phyloP scores from a whole-genome alignment of 2,113 vertebrate genomes.

The Vidua chalybeata region DNA sequence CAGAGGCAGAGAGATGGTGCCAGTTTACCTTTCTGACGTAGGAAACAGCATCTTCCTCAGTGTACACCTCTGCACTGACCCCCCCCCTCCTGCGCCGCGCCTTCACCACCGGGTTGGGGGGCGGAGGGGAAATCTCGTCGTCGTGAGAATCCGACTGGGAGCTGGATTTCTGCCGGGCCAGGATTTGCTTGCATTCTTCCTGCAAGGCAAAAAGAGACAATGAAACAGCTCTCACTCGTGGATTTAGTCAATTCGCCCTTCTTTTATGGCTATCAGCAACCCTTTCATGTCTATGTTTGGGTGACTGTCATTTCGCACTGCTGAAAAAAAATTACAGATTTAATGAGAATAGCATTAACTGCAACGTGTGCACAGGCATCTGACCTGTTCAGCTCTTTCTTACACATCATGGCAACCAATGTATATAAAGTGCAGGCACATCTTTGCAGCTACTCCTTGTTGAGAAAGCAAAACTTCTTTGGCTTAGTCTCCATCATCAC shows the following conservation, averaged over 20 bases:
- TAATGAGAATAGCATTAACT: neutral
- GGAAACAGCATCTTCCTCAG: slow-evolving; percentile 95
- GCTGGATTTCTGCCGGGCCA: slow-evolving; percentile 94
- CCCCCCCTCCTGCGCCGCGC: slow-evolving; percentile 88
- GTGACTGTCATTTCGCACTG: neutral
- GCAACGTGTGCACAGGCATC: neutral
- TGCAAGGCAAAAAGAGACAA: slow-evolving; percentile 56
- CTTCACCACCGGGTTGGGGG: slow-evolving; percentile 91
- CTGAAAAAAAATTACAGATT: neutral
- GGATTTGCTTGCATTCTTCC: slow-evolving; percentile 95
- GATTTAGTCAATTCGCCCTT: neutral
- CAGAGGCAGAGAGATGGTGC: accelerated
- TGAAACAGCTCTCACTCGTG: neutral
- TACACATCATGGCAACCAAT: neutral
- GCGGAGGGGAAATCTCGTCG: slow-evolving; percentile 91
- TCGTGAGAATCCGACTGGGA: slow-evolving; percentile 94
- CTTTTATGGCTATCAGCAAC: neutral
- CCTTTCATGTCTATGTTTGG: neutral
- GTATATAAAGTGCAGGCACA: neutral
- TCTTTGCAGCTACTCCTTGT: neutral
- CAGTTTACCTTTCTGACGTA: slow-evolving; percentile 91
- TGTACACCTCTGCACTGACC: slow-evolving; percentile 96
- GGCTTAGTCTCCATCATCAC: neutral
- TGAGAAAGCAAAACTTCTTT: neutral
- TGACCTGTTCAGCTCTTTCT: neutral